Evolutionary conservation across 2,888 invertebrate genomes (phyloP).

Genomic region (Craniophora ligustri): DNA sequence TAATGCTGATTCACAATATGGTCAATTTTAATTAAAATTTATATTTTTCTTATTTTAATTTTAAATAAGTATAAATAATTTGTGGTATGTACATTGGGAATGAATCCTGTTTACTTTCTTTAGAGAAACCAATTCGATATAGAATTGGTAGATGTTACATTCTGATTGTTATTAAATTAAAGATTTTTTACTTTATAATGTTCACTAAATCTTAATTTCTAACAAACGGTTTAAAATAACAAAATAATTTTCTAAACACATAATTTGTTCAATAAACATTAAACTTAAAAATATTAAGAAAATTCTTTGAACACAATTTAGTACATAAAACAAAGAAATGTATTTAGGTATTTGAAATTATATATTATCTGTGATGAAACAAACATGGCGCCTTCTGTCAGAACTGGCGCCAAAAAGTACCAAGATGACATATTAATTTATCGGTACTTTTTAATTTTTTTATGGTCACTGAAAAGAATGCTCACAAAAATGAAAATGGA

Average conservation of each 20-base stretch:
- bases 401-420: conserved; percentile 47
- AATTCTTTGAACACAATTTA: conserved; percentile 13
- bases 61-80: conserved; percentile 63
- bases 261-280: not conserved
- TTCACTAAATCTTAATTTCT: conserved; percentile 14
- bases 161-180: not conserved
- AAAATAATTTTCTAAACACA: conserved; percentile 1
- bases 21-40: conserved; percentile 7
- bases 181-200: conserved; percentile 5
- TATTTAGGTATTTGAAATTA: not conserved
- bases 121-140: conserved; percentile 19
- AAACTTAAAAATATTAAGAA: too few relatives aligned
- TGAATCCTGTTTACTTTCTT: conserved; percentile 56
- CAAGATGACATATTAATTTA: conserved; percentile 21
- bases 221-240: conserved; percentile 26
- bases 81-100: conserved; percentile 77
- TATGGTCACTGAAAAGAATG: conserved; percentile 14
- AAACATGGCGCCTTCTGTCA: conserved; percentile 17
- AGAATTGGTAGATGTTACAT: not conserved
- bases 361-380: not conserved
- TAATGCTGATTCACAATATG: conserved; percentile 17
- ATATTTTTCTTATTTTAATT: conserved; percentile 30
- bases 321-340: conserved; percentile 1
- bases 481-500: not conserved
- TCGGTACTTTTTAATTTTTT: conserved; percentile 21